phyloP scores from a whole-genome alignment of 2,888 invertebrate species.

The Pristionchus arcanus region DNA sequence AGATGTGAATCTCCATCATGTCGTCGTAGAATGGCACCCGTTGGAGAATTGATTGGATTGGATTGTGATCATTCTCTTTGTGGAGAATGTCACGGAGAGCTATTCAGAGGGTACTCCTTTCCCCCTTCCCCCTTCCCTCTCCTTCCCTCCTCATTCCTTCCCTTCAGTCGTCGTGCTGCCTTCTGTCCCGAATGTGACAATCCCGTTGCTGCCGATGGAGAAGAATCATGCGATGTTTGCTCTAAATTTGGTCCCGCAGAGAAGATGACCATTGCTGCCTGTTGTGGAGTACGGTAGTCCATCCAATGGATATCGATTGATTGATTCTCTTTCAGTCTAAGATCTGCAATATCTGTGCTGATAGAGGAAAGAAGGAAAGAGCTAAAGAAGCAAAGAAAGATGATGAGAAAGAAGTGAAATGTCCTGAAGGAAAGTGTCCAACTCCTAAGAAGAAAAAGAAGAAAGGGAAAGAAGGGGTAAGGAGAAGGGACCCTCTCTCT shows the following conservation, averaged over 20 bases:
- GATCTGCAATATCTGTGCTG: conserved; percentile 62
- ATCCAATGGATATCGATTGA: not conserved
- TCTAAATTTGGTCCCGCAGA: conserved; percentile 61
- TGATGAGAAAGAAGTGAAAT: not conserved
- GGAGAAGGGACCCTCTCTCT: not conserved
- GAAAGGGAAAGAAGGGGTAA: conserved; percentile 16
- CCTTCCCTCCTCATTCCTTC: not conserved
- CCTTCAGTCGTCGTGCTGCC: conserved; percentile 19
- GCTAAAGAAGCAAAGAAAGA: conserved; percentile 4
- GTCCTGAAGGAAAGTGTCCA: conserved; percentile 50
- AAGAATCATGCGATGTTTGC: conserved; percentile 64
- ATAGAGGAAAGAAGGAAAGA: conserved; percentile 59
- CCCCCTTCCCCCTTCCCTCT: not conserved
- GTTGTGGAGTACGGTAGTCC: conserved; percentile 62
- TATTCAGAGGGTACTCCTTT: conserved; percentile 40
- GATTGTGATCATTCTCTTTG: conserved; percentile 42
- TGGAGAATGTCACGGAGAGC: conserved; percentile 51
- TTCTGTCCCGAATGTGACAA: conserved; percentile 51
- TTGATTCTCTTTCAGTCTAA: conserved; percentile 53
- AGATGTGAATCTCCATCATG: conserved; percentile 45
- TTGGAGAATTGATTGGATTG: conserved; percentile 20
- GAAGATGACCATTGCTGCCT: conserved; percentile 59
- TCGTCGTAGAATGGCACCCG: conserved; percentile 47
- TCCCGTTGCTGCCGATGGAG: conserved; percentile 64
- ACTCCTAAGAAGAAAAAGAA: conserved; percentile 40